Evolutionary conservation across 2,113 vertebrate species (phyloP).

Genomic region (Mungos mungo): DNA sequence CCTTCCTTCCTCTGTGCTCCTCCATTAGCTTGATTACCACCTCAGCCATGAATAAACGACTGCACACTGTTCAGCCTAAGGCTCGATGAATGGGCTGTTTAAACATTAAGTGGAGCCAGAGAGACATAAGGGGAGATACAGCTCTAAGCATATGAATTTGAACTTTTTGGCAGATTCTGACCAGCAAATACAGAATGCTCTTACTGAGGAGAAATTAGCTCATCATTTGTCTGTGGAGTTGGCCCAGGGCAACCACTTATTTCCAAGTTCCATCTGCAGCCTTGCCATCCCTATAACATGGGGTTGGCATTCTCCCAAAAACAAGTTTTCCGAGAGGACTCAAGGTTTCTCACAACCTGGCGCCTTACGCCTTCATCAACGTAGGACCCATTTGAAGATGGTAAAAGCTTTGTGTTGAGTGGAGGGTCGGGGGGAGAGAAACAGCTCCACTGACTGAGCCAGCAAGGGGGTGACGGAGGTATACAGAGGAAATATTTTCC

Average conservation of each 20-base stretch:
- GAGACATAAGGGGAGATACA: conserved; percentile 14
- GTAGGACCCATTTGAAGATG: background rate
- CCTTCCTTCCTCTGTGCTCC: background rate
- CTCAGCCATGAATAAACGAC: conserved; percentile 32
- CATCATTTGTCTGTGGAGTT: conserved; percentile 39
- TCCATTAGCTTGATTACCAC: conserved; percentile 47
- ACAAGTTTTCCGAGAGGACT: background rate
- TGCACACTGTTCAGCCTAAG: background rate
- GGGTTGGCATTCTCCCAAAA: conserved; percentile 11
- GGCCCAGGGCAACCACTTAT: conserved; percentile 51
- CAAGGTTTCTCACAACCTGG: background rate
- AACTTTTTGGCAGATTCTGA: conserved; percentile 62
- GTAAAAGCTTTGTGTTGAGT: background rate
- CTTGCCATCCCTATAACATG: background rate
- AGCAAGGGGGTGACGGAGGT: background rate
- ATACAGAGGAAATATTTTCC: background rate
- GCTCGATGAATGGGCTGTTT: conserved; percentile 28
- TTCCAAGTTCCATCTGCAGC: conserved; percentile 47
- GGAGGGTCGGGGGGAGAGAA: background rate
- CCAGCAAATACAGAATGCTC: conserved; percentile 35
- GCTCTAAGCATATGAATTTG: conserved; percentile 33
- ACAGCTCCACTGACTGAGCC: background rate
- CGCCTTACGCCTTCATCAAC: background rate
- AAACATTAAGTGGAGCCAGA: conserved; percentile 44
- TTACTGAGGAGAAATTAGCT: conserved; percentile 61